These are phyloP conservation scores for Catocala fraxini DNA, from an alignment of 2,888 invertebrate species.

Conservation along the genomic window DNA sequence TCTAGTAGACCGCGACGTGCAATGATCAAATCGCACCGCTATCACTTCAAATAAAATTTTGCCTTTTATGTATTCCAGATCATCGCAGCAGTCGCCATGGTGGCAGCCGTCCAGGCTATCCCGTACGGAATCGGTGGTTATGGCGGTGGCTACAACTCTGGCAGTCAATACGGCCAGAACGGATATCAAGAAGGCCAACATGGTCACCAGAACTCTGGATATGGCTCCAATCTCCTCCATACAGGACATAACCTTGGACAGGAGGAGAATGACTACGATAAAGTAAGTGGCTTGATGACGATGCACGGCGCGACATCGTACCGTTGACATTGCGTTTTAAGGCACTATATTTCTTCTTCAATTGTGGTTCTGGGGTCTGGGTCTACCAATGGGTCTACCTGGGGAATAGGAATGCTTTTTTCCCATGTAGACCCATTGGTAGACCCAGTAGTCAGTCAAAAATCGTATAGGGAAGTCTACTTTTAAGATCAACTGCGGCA, in stretches of 20 bases:
- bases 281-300: slow-evolving; percentile 20
- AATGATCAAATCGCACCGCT: too few relatives aligned
- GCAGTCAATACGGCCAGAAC: too few relatives aligned
- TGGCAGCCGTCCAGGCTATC: slow-evolving; percentile 34
- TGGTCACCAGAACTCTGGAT: slow-evolving; percentile 23
- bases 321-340: background rate
- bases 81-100: slow-evolving; percentile 23
- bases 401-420: too few relatives aligned
- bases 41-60: too few relatives aligned
- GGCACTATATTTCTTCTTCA: background rate
- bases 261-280: slow-evolving; percentile 29
- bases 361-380: background rate
- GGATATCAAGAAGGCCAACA: slow-evolving; percentile 19
- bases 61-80: slow-evolving; percentile 19
- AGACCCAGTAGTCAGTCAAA: too few relatives aligned
- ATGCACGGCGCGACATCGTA: background rate
- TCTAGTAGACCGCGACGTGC: too few relatives aligned
- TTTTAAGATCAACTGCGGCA: too few relatives aligned
- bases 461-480: too few relatives aligned
- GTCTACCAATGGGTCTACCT: background rate
- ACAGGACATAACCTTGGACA: slow-evolving; percentile 17
- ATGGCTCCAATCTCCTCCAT: slow-evolving; percentile 5
- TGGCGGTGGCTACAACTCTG: background rate
- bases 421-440: too few relatives aligned
- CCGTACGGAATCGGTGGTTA: slow-evolving; percentile 27